Evolutionary conservation across 2,888 invertebrate genomes (phyloP).

Genomic region (Euplagia quadripunctaria): DNA sequence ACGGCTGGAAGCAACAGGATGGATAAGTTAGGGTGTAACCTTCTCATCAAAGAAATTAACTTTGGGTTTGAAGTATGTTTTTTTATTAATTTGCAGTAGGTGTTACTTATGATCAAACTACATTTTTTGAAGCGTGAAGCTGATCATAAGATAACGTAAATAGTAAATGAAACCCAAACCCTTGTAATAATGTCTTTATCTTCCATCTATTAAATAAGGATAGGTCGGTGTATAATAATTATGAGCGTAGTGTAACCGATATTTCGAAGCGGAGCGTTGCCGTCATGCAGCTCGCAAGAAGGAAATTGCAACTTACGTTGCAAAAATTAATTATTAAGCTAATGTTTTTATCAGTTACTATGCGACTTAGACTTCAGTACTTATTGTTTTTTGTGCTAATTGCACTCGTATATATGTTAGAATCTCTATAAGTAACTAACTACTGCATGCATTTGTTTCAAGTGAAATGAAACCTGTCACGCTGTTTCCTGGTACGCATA

Average conservation of each 20-base stretch:
- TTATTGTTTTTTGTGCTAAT: too few relatives aligned
- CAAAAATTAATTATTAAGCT: slow-evolving; percentile 31
- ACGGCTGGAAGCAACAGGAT: too few relatives aligned
- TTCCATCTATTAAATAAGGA: slow-evolving; percentile 6
- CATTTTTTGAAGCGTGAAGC: not conserved
- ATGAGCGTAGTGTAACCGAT: slow-evolving; percentile 59
- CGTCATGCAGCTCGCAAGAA: slow-evolving; percentile 21
- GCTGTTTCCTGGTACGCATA: too few relatives aligned
- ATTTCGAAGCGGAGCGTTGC: slow-evolving; percentile 56
- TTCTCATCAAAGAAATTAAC: not conserved
- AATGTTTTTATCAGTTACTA: slow-evolving; percentile 45
- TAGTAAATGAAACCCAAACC: not conserved
- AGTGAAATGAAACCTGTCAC: too few relatives aligned
- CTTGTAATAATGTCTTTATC: not conserved
- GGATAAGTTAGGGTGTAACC: too few relatives aligned
- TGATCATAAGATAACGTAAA: not conserved
- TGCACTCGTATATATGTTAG: too few relatives aligned
- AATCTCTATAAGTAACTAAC: too few relatives aligned
- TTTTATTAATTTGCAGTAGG: not conserved
- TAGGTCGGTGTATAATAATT: slow-evolving; percentile 22
- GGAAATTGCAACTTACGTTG: slow-evolving; percentile 58
- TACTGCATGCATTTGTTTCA: too few relatives aligned
- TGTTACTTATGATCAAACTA: not conserved
- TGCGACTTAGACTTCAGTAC: slow-evolving; percentile 39
- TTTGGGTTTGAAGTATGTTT: too few relatives aligned